phyloP scores from a whole-genome alignment of 1,140 invertebrate genomes.

The Diachasmimorpha longicaudata region DNA sequence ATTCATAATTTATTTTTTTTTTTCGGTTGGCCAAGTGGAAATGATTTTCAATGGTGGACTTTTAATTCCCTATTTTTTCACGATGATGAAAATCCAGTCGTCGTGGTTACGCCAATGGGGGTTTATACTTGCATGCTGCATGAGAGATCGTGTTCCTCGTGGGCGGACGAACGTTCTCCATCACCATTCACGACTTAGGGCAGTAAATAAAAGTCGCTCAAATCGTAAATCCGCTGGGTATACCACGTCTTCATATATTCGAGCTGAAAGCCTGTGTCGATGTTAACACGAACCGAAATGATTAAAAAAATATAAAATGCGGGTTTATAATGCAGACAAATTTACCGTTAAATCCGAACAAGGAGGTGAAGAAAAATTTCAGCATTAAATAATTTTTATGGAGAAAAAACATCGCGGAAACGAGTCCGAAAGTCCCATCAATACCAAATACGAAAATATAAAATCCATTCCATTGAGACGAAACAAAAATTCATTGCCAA shows the following conservation, averaged over 20 bases:
- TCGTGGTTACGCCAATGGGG: slow-evolving; percentile 9
- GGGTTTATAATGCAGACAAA: neutral
- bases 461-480: no score
- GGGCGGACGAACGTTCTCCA: slow-evolving; percentile 17
- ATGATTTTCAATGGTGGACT: neutral
- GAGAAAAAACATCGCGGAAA: no score
- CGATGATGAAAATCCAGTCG: neutral
- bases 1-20: neutral
- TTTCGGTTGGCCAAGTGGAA: neutral
- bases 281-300: neutral
- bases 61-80: neutral
- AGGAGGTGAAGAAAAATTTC: no score
- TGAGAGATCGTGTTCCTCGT: slow-evolving; percentile 5
- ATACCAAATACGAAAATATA: no score
- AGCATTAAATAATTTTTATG: no score
- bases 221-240: slow-evolving; percentile 14
- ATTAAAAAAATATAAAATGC: neutral
- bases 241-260: slow-evolving; percentile 15
- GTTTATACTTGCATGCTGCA: neutral
- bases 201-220: slow-evolving; percentile 24
- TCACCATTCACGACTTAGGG: slow-evolving; percentile 8
- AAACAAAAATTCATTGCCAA: no score
- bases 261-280: neutral
- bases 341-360: neutral
- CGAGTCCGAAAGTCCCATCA: no score